Evolutionary conservation across 2,797 vertebrate genomes (phyloP), one percentile per base, ranked within the genome.

Genomic region (Sebastes ruberrimus): DNA sequence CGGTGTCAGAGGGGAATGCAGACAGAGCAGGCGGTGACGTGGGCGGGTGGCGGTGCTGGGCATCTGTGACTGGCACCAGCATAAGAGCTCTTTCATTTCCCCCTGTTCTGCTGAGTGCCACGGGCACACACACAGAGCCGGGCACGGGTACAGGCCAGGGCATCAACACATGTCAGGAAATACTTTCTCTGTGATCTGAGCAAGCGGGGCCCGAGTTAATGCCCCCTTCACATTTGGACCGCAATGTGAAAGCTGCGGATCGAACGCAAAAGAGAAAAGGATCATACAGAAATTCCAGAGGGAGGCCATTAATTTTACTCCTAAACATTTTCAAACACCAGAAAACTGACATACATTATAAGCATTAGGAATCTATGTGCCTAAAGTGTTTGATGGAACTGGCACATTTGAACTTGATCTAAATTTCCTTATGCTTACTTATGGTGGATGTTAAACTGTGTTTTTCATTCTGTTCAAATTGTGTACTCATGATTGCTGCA

Each of bases 151-250:
- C 92, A 94, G 91, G 88, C 90, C 83, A 91, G 89, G 90, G 89
- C 87, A 93, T 82, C 90, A 88, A 94, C 93, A 94, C 94, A 94
- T 94, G 93, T 95, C 91, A 93, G 92, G 90, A 95, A 93, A 94
- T 92, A 92, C 89, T 93, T 91, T 90, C 89, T 91, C 87, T 95
- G 90, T 94, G 94, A 95, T 95, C 93, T 88, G 89, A 87, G 84
- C 33, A 85, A 86, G 83, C 25, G 18, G 67, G 79, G 62, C 89
- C 68, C 22, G 33, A 90, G 67, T 82, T 84, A 78, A 83, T 57
- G 65, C 83, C 88, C 92, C 80, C 77, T 57, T 85, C 88, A 80
- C 74, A 88, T 88, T 93, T 92, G 86, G 84, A 85, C 66, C 25
- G 75, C 55, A 32, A 72, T 33, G 71, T 55, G 57, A 70, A 90